A percentile compares a stretch with the other conserved stretches of the same genome.
Conservation (phyloP, 37 sponge, comb jelly and placozoan species). For the Eunapius fragilis region DNA sequence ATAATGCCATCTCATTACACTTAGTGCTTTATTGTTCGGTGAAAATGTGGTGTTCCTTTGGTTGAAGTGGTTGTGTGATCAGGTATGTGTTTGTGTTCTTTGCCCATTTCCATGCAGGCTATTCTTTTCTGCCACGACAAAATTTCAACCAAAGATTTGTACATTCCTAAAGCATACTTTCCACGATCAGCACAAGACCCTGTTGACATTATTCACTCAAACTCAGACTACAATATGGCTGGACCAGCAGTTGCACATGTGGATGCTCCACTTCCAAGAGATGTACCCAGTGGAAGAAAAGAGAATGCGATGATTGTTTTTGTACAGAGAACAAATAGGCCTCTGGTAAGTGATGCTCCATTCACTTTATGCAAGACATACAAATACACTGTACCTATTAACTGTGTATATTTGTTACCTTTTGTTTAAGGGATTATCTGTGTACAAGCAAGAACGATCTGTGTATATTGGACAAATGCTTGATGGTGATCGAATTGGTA, state of each 20-base stretch:
- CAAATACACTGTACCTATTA: not conserved
- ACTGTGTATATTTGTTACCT: not conserved
- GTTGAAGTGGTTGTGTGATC: not conserved
- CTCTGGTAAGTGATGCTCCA: constrained; percentile 48
- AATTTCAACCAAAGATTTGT: constrained; percentile 73
- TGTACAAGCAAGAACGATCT: constrained; percentile 71
- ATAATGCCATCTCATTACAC: too few relatives aligned
- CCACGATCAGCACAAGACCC: constrained; percentile 44
- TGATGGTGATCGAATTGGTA: constrained; percentile 76
- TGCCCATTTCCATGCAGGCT: constrained; percentile 31
- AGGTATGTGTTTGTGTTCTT: not conserved
- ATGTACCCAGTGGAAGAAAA: constrained; percentile 55
- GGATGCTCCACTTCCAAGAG: constrained; percentile 30
- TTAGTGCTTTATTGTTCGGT: too few relatives aligned
- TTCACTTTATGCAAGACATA: too few relatives aligned
- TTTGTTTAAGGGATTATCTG: constrained; percentile 50
- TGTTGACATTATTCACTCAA: constrained; percentile 51
- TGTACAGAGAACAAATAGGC: constrained; percentile 59
- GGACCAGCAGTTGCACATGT: not conserved
- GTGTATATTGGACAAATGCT: constrained; percentile 64
- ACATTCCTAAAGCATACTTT: constrained; percentile 44
- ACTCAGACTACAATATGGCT: constrained; percentile 31
- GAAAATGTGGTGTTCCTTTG: not conserved
- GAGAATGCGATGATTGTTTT: constrained; percentile 70
- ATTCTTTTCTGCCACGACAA: constrained; percentile 81